phyloP scores from a whole-genome alignment of 2,888 invertebrate species.

The Auanema freiburgensis region DNA sequence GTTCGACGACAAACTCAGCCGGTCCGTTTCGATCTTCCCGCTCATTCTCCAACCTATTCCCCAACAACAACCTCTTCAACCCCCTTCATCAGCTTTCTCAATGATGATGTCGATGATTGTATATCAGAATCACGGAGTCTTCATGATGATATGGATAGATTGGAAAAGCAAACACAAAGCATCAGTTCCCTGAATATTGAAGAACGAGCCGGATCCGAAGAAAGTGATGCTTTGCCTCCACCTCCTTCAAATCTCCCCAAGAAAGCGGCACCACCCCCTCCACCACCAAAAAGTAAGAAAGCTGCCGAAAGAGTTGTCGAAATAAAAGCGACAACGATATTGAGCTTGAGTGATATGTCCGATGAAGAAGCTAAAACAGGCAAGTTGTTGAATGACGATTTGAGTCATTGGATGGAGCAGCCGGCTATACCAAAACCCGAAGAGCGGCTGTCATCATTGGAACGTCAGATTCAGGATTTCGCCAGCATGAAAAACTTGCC shows the following conservation, averaged over 20 bases:
- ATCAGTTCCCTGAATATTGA: constrained; percentile 28
- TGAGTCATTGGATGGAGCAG: no score
- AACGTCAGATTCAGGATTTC: constrained; percentile 3
- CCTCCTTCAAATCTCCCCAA: constrained; percentile 40
- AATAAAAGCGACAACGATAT: constrained; percentile 18
- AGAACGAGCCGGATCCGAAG: constrained; percentile 27
- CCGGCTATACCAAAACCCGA: constrained; percentile 2
- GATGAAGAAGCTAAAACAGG: not conserved
- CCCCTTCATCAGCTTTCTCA: constrained; percentile 45
- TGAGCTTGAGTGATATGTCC: constrained; percentile 7
- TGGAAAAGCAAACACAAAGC: constrained; percentile 34
- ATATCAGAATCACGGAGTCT: constrained; percentile 46
- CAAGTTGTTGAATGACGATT: constrained; percentile 23
- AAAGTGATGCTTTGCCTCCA: constrained; percentile 45
- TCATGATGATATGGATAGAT: constrained; percentile 50
- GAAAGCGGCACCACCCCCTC: constrained; percentile 41
- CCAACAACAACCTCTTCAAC: constrained; percentile 39
- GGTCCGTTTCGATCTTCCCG: constrained; percentile 56
- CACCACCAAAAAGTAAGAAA: constrained; percentile 43
- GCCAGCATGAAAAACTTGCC: not conserved
- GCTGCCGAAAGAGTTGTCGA: constrained; percentile 28
- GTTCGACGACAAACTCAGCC: constrained; percentile 64
- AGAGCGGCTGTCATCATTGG: constrained; percentile 21
- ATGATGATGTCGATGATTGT: constrained; percentile 45
- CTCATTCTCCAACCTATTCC: constrained; percentile 27